These are phyloP conservation scores for Actias luna DNA, from an alignment of 2,888 invertebrate genomes.

Conservation along the genomic window DNA sequence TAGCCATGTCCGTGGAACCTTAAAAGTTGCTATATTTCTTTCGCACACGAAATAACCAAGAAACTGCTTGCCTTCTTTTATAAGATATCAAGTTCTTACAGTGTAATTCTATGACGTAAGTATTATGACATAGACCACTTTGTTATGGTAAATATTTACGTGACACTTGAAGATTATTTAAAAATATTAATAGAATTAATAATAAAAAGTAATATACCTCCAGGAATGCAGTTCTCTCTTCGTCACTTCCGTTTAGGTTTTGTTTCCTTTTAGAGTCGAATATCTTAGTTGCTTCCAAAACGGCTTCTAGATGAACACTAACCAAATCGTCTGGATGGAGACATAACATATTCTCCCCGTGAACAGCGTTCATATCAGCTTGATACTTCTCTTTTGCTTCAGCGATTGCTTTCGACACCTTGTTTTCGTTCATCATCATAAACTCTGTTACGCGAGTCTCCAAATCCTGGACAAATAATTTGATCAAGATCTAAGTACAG, in stretches of 20 bases:
- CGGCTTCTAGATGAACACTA: slow-evolving; percentile 16
- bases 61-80: neutral
- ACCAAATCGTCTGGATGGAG: slow-evolving; percentile 20
- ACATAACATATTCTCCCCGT: slow-evolving; percentile 17
- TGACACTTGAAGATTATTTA: neutral
- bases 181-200: neutral
- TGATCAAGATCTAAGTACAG: neutral
- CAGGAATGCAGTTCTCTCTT: slow-evolving; percentile 20
- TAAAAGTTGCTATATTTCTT: neutral
- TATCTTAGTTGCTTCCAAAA: slow-evolving; percentile 4
- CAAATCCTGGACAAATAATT: slow-evolving; percentile 16
- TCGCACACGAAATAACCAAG: neutral
- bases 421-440: slow-evolving; percentile 16
- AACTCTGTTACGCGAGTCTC: slow-evolving; percentile 15
- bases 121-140: no score
- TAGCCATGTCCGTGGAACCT: no score
- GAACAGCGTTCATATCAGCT: neutral
- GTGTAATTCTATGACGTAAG: neutral
- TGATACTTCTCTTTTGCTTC: slow-evolving; percentile 16
- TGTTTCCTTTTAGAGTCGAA: slow-evolving; percentile 19
- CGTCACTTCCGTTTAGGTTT: slow-evolving; percentile 14
- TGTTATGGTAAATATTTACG: no score
- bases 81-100: neutral
- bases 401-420: slow-evolving; percentile 12
- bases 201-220: neutral